A percentile compares a stretch with the other conserved stretches of the same genome.
phyloP scores from a whole-genome alignment of 1,140 invertebrate species.

The Drosophila kohkoa region DNA sequence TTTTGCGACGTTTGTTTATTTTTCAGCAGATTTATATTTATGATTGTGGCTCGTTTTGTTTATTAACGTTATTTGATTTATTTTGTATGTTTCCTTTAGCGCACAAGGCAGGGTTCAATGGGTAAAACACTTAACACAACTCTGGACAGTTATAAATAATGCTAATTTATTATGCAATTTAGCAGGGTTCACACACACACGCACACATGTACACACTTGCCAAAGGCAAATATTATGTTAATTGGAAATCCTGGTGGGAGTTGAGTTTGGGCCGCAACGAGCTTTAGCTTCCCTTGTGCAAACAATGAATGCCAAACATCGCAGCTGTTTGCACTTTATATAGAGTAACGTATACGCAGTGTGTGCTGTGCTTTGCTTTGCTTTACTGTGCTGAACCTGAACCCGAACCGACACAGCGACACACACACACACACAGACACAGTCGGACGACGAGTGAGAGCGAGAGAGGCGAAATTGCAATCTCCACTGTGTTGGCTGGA shows the following conservation, averaged over 20 bases:
- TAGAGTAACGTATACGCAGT: slow-evolving; percentile 49
- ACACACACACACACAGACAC: neutral
- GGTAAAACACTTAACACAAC: slow-evolving; percentile 36
- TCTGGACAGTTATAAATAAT: slow-evolving; percentile 48
- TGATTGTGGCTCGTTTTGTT: slow-evolving; percentile 45
- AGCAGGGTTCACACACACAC: slow-evolving; percentile 1
- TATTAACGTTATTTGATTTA: slow-evolving; percentile 58
- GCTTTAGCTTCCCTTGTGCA: slow-evolving; percentile 58
- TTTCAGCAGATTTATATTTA: slow-evolving; percentile 54
- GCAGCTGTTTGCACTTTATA: slow-evolving; percentile 68
- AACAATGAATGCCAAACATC: slow-evolving; percentile 75
- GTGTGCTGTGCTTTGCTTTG: slow-evolving; percentile 22
- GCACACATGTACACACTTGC: neutral
- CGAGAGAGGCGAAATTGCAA: slow-evolving; percentile 36
- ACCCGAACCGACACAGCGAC: slow-evolving; percentile 20
- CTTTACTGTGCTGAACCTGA: slow-evolving; percentile 41
- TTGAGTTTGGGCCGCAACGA: slow-evolving; percentile 10
- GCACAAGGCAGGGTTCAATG: slow-evolving; percentile 36
- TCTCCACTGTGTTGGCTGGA: slow-evolving; percentile 36
- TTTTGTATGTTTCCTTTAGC: slow-evolving; percentile 45
- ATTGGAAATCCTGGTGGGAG: slow-evolving; percentile 22
- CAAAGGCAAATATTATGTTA: slow-evolving; percentile 9
- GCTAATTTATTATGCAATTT: slow-evolving; percentile 36
- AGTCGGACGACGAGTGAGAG: neutral
- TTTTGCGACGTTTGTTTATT: slow-evolving; percentile 68